Percentiles rank a stretch among this genome's conserved stretches.
Conservation (phyloP, 1,140 invertebrate genomes). For the Drosophila pseudoobscura region DNA sequence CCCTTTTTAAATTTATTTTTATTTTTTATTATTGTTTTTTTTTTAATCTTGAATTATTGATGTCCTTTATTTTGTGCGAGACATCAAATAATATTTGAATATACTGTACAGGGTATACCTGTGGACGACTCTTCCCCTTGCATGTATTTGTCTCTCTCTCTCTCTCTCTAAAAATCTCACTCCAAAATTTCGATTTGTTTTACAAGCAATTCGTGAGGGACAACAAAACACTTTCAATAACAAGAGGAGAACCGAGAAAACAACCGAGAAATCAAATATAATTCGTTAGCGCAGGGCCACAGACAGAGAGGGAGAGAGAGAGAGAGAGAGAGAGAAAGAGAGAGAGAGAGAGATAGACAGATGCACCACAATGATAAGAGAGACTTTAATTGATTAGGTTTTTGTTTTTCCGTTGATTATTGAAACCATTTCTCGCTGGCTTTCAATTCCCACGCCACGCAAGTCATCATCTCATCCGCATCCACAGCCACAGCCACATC, state of each 20-base stretch:
- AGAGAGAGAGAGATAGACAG: neutral
- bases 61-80: no score
- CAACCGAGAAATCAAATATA: conserved; percentile 31
- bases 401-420: conserved; percentile 64
- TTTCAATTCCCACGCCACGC: conserved; percentile 71
- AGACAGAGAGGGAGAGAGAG: no score
- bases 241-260: conserved; percentile 23
- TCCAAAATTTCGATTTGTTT: conserved; percentile 44
- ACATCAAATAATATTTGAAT: no score
- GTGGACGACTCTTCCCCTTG: no score
- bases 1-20: no score
- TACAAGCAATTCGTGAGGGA: conserved; percentile 48
- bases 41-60: no score
- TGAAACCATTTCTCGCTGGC: conserved; percentile 68
- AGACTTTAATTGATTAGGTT: conserved; percentile 82
- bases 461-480: conserved; percentile 39
- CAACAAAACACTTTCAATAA: conserved; percentile 66
- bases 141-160: neutral
- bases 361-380: conserved; percentile 82
- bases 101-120: conserved; percentile 4
- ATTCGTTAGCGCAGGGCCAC: conserved; percentile 43
- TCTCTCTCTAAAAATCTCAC: neutral
- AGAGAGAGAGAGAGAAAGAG: no score
- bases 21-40: no score
- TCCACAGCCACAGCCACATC: neutral